phyloP scores from a whole-genome alignment of 2,888 invertebrate genomes.

The Hirudinaria manillensis region DNA sequence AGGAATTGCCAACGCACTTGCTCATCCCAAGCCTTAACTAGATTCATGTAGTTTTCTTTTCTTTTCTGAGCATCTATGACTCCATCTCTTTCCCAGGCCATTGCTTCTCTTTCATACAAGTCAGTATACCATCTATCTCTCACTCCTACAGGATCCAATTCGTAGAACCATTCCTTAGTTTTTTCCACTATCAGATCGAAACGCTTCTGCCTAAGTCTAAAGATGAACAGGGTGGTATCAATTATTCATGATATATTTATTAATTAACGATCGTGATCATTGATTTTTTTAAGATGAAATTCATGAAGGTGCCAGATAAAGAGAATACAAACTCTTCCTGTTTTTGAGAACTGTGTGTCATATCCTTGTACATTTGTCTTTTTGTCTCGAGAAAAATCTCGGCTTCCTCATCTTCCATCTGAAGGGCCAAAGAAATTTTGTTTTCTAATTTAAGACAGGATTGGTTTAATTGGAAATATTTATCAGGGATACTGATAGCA shows the following conservation, averaged over 20 bases:
- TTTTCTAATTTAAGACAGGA: neutral
- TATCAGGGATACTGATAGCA: neutral
- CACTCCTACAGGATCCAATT: slow-evolving; percentile 7
- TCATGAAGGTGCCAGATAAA: neutral
- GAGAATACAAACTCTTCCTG: neutral
- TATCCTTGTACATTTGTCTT: slow-evolving; percentile 17
- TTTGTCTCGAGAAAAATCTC: slow-evolving; percentile 16
- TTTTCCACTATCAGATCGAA: neutral
- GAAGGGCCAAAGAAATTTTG: neutral
- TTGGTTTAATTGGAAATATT: neutral
- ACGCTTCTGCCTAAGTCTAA: slow-evolving; percentile 10
- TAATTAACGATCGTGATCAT: no score
- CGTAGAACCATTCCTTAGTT: slow-evolving; percentile 19
- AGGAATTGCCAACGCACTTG: neutral
- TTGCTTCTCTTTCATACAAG: neutral
- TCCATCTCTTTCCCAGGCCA: slow-evolving; percentile 1
- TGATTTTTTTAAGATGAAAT: no score
- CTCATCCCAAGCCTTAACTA: slow-evolving; percentile 17
- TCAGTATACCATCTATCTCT: slow-evolving; percentile 19
- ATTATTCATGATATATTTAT: no score
- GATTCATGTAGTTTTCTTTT: slow-evolving; percentile 2
- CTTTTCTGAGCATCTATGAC: neutral
- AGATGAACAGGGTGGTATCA: neutral
- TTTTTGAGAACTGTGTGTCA: neutral
- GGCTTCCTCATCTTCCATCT: slow-evolving; percentile 17